phyloP scores from a whole-genome alignment of 2,113 vertebrate genomes.

The Orcinus orca region DNA sequence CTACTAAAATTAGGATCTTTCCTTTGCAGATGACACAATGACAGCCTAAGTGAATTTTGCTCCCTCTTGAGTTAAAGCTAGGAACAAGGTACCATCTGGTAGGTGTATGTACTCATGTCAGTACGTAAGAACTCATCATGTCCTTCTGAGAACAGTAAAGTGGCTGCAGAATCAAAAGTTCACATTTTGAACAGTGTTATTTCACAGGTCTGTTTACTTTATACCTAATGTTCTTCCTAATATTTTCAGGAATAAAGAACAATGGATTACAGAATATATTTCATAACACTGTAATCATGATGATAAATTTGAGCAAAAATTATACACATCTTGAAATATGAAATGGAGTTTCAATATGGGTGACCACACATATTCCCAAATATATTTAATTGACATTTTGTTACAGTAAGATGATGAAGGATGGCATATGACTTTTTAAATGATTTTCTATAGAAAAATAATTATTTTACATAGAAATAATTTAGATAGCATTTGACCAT shows the following conservation, averaged over 20 bases:
- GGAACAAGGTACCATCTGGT: conserved; percentile 9
- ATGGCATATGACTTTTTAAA: not conserved
- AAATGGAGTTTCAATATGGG: not conserved
- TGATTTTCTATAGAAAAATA: not conserved
- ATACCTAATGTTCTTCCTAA: not conserved
- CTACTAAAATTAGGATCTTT: not conserved
- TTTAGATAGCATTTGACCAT: not conserved
- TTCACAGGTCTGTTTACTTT: not conserved
- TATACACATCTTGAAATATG: not conserved
- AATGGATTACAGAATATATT: not conserved
- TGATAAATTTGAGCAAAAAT: not conserved
- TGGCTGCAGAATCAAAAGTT: not conserved
- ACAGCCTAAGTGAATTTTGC: conserved; percentile 7
- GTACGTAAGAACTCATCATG: not conserved
- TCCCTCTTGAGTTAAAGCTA: conserved; percentile 33
- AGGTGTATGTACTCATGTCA: not conserved
- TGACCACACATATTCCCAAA: not conserved
- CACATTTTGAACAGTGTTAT: not conserved
- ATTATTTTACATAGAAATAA: not conserved
- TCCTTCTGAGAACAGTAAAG: not conserved
- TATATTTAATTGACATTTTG: not conserved
- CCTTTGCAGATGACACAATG: not conserved
- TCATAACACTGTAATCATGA: not conserved
- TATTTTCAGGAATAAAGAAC: not conserved
- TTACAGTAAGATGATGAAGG: not conserved